Evolutionary conservation across 2,888 invertebrate genomes (phyloP), one percentile per base, ranked within the genome.

Genomic region (Piscicola geometra): DNA sequence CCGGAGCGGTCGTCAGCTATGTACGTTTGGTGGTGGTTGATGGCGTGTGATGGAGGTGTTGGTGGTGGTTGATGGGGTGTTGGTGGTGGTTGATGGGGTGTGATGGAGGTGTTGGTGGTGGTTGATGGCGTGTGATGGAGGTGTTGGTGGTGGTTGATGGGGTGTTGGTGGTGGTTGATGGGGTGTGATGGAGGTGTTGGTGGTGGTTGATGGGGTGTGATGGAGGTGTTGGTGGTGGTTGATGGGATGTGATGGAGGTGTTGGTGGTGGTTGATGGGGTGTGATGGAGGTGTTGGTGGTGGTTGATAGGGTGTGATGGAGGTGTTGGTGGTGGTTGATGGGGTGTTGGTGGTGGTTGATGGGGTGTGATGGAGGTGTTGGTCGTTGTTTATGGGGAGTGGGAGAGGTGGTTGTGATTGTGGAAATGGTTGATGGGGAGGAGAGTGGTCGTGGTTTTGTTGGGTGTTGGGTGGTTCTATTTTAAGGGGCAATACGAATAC

Each of bases 1-100:
- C 83, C 41, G 82, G 83, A 76, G 82, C 84, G 77, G 81, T 85
- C 28, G 41, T 35, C 33, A 30, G 67, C 47, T 69, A 66, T 25
- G 75, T 75, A 32, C n/a, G 75, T 15, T 2, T 2, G 32, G 9
- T 64, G 5, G 25, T 64, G 64, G 5, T 64, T 64, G 5, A 3
- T 12, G 5, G 64, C 9, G n/a, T 64, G 64, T 12, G 5, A 9
- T 28, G 30, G 30, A 12, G 5, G 5, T n/a, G n/a, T 64, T n/a
- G 30, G n/a, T 64, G 64, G 3, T 3, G 5, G 5, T 28, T 64
- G 5, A 30, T 28, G 64, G n/a, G 64, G 3, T 5, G 64, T n/a
- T 3, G 5, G n/a, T 5, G 3, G 64, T 64, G 64, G 5, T 64
- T 64, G 5, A 3, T 12, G 5, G 64, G 64, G n/a, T 64, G 64